phyloP scores from a whole-genome alignment of 1,140 invertebrate genomes.

The Epicauta chinensis region DNA sequence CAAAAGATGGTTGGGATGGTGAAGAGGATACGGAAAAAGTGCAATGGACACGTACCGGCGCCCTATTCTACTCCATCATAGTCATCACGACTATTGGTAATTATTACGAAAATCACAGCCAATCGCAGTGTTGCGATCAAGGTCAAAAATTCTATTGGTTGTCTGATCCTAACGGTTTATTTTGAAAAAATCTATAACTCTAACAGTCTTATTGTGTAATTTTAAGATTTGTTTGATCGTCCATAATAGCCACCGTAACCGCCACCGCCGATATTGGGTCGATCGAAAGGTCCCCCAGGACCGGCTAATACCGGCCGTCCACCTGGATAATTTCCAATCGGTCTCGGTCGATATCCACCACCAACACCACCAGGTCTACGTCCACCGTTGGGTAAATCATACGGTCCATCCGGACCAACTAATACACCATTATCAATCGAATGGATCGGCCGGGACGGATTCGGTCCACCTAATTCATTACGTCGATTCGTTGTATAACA shows the following conservation, averaged over 20 bases:
- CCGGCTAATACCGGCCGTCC: constrained; percentile 27
- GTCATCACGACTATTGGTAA: constrained; percentile 95
- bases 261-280: constrained; percentile 7
- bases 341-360: not conserved
- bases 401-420: constrained; percentile 52
- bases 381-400: constrained; percentile 1
- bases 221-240: not conserved
- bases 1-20: constrained; percentile 87
- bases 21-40: constrained; percentile 66
- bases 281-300: constrained; percentile 34
- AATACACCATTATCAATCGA: constrained; percentile 44
- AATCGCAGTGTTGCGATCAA: not conserved
- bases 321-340: constrained; percentile 3
- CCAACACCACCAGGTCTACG: not conserved
- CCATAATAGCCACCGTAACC: constrained; percentile 1
- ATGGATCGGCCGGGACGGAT: constrained; percentile 33
- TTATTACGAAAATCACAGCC: constrained; percentile 22
- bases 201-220: constrained; percentile 7
- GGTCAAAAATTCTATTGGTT: too few relatives aligned
- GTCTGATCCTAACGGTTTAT: too few relatives aligned
- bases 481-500: constrained; percentile 43
- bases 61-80: constrained; percentile 94
- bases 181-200: too few relatives aligned
- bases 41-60: constrained; percentile 87
- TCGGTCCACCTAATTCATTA: constrained; percentile 33